Evolutionary conservation across 2,113 vertebrate species (phyloP).

Genomic region (Phrynosoma platyrhinos): DNA sequence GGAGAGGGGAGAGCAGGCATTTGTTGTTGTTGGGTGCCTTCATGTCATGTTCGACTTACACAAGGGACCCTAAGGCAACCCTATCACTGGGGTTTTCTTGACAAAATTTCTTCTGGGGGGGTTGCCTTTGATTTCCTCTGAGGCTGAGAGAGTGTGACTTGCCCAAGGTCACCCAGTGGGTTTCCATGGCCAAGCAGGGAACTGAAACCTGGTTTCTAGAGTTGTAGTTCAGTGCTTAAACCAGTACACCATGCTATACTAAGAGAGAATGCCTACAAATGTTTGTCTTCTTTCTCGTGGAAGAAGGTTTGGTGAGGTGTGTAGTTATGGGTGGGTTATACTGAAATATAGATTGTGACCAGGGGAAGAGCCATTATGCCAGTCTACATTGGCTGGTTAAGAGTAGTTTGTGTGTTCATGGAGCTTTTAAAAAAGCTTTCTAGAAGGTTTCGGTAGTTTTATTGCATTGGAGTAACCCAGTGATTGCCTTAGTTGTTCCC

Average conservation of each 20-base stretch:
- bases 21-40: neutral
- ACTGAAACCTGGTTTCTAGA: neutral
- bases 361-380: neutral
- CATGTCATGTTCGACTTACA: no score
- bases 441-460: neutral
- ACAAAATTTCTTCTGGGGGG: no score
- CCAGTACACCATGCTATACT: no score
- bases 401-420: neutral
- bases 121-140: no score
- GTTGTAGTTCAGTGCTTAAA: no score
- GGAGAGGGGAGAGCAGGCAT: neutral
- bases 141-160: no score
- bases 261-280: neutral
- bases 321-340: no score
- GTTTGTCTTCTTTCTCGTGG: no score
- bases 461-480: neutral
- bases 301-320: neutral
- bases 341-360: neutral
- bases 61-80: no score
- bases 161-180: no score
- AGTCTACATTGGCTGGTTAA: neutral
- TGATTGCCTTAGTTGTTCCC: neutral
- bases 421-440: neutral
- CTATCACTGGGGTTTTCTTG: no score
- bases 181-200: neutral